Evolutionary conservation across 2,797 vertebrate species (phyloP).

Genomic region (Bryconaethiops microstoma): DNA sequence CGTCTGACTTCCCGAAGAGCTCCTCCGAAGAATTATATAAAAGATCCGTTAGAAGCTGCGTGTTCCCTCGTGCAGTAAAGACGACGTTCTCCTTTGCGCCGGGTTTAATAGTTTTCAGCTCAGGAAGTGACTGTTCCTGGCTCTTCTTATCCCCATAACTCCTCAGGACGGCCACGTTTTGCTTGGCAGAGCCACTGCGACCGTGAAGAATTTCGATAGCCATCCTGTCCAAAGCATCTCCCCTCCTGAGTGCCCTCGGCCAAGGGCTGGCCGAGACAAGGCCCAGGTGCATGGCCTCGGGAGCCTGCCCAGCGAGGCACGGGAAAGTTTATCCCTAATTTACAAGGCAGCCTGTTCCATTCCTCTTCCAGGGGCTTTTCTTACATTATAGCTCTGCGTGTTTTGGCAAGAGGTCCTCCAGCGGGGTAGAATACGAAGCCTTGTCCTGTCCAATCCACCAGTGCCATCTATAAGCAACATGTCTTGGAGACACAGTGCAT

Average conservation of each 20-base stretch:
- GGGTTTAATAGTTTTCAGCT: slow-evolving; percentile 48
- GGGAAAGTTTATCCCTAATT: slow-evolving; percentile 78
- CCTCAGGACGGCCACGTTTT: slow-evolving; percentile 51
- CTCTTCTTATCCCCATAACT: slow-evolving; percentile 49
- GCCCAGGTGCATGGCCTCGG: slow-evolving; percentile 81
- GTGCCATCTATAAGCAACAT: slow-evolving; percentile 66
- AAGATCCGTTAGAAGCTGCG: neutral
- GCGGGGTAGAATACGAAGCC: slow-evolving; percentile 48
- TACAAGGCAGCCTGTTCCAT: slow-evolving; percentile 65
- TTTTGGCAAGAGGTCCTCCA: slow-evolving; percentile 55
- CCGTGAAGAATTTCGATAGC: slow-evolving; percentile 71
- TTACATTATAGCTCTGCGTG: slow-evolving; percentile 67
- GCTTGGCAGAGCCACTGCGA: slow-evolving; percentile 65
- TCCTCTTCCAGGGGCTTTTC: slow-evolving; percentile 57
- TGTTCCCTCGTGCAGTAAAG: slow-evolving; percentile 13
- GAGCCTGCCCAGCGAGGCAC: slow-evolving; percentile 65
- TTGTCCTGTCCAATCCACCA: slow-evolving; percentile 66
- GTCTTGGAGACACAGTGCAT: slow-evolving; percentile 56
- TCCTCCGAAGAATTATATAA: slow-evolving; percentile 1
- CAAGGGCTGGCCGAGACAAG: slow-evolving; percentile 76
- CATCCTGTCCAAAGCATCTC: slow-evolving; percentile 70
- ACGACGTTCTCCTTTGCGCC: neutral
- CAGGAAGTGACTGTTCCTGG: slow-evolving; percentile 39
- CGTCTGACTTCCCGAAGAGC: neutral
- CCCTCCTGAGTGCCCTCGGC: slow-evolving; percentile 70